A percentile compares a stretch with the other conserved stretches of the same genome.
Conservation (phyloP, 2,888 invertebrate species). For the Megalurothrips usitatus region DNA sequence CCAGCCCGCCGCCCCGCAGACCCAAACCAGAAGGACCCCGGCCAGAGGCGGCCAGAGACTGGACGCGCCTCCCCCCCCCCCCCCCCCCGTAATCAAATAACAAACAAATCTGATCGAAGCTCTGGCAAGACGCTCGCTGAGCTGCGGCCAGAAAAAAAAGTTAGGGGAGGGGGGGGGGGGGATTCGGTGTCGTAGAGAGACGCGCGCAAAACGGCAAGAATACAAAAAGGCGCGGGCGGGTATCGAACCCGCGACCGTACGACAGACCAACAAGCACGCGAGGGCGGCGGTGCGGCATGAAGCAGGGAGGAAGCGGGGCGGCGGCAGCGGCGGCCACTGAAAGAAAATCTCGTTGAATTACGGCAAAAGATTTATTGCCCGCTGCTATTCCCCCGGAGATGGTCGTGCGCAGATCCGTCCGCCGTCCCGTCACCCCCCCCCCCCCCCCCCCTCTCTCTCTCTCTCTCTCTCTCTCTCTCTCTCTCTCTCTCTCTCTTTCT, state of each 20-base stretch:
- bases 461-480: too few relatives aligned
- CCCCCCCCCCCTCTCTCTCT: not conserved
- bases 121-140: not conserved
- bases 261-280: too few relatives aligned
- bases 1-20: too few relatives aligned
- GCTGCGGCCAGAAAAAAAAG: not conserved
- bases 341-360: constrained; percentile 2
- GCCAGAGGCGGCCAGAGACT: not conserved
- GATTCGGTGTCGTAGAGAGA: too few relatives aligned
- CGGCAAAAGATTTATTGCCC: constrained; percentile 14
- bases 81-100: not conserved
- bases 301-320: not conserved
- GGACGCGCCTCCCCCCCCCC: too few relatives aligned
- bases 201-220: too few relatives aligned
- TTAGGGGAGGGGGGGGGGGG: not conserved
- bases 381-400: constrained; percentile 28
- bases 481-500: too few relatives aligned
- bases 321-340: not conserved
- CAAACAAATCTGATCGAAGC: constrained; percentile 3
- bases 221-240: too few relatives aligned
- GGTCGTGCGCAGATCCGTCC: constrained; percentile 18
- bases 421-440: not conserved
- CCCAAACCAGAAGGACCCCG: not conserved
- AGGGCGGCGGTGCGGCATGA: too few relatives aligned
- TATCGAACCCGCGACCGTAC: too few relatives aligned